These are phyloP conservation scores for Sminthurides aquaticus DNA, from an alignment of 2,888 invertebrate genomes.

Conservation along the genomic window DNA sequence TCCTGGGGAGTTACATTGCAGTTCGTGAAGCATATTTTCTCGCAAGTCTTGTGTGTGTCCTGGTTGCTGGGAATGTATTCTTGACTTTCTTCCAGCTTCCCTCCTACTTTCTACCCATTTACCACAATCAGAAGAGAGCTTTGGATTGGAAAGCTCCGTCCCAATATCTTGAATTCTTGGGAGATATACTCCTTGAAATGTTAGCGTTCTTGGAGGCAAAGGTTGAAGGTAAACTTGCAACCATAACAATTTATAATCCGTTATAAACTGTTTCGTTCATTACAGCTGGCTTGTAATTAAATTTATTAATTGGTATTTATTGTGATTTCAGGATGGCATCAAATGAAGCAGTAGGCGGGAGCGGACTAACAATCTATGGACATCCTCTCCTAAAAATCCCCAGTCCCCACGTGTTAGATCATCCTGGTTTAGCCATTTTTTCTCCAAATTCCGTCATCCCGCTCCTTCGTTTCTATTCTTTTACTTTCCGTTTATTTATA, in stretches of 20 bases:
- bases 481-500: slow-evolving; percentile 35
- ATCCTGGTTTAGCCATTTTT: slow-evolving; percentile 39
- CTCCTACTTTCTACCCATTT: slow-evolving; percentile 39
- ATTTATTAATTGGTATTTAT: too few relatives aligned
- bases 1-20: slow-evolving; percentile 40
- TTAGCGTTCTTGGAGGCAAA: neutral
- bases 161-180: too few relatives aligned
- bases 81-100: slow-evolving; percentile 41
- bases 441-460: slow-evolving; percentile 38
- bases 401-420: slow-evolving; percentile 34
- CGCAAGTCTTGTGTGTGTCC: slow-evolving; percentile 33
- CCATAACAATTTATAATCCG: too few relatives aligned
- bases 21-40: slow-evolving; percentile 40
- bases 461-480: slow-evolving; percentile 40
- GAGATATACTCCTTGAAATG: too few relatives aligned
- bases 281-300: too few relatives aligned
- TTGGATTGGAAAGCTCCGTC: too few relatives aligned
- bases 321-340: too few relatives aligned
- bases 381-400: slow-evolving; percentile 38
- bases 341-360: slow-evolving; percentile 15
- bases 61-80: slow-evolving; percentile 40
- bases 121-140: slow-evolving; percentile 26
- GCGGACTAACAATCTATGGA: slow-evolving; percentile 29
- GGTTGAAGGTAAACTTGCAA: neutral
- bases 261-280: too few relatives aligned